Conservation (phyloP, 1,140 invertebrate species). For the Bilobella aurantiaca region DNA sequence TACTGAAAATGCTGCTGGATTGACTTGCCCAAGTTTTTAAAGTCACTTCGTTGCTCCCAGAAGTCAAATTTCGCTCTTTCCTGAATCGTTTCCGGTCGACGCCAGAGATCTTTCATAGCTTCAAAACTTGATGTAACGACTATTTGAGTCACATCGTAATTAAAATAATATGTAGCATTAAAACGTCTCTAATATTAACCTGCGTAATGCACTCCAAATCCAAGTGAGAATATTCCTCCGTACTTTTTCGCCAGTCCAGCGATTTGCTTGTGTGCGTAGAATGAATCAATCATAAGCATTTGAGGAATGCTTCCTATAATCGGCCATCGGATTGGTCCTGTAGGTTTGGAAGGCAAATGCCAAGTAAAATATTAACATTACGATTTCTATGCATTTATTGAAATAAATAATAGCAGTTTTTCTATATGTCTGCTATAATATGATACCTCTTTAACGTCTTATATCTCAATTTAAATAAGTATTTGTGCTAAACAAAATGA, state of each 20-base stretch:
- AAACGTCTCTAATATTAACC: neutral
- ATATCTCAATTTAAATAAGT: too few species aligned
- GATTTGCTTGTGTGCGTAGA: neutral
- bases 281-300: neutral
- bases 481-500: too few species aligned
- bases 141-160: neutral
- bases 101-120: neutral
- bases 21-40: neutral
- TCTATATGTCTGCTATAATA: too few species aligned
- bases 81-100: neutral
- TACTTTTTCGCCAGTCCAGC: neutral
- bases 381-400: too few species aligned
- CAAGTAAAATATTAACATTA: too few species aligned
- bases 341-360: too few species aligned
- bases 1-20: neutral
- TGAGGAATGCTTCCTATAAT: neutral
- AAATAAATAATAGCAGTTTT: too few species aligned
- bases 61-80: neutral
- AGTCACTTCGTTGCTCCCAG: neutral
- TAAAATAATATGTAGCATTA: too few species aligned
- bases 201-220: neutral
- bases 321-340: slow-evolving; percentile 1
- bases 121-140: neutral
- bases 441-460: too few species aligned
- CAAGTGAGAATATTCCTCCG: neutral